Base-by-base conservation (phyloP, 92 coral and sea anemone genomes). In the Isaurus tuberculatus region DNA sequence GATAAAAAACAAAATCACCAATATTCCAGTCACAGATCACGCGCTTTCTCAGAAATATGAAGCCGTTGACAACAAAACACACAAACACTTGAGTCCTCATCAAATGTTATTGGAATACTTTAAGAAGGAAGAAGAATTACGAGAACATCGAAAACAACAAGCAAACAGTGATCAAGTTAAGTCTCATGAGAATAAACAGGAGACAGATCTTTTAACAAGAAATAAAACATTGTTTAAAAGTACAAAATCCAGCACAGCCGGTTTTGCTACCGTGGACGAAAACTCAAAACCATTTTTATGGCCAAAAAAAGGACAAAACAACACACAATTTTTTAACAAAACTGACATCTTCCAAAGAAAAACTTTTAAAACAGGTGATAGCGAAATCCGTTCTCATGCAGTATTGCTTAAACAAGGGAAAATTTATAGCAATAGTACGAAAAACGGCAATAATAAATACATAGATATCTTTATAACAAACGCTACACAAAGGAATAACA, bases 81-180 rank as follows among this genome's bases (percentile, higher is more conserved):
- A 17, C 55, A 61, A 55, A 6, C 74, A 86, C 60, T 75, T 86
- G 1, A 79, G 67, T 34, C 80, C 92, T 28, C 87, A 79, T 58
- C 89, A 86, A 67, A 70, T 93, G 42, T 84, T 93, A 9, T 48
- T 93, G 89, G 85, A 83, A 16, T 93, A 93, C 79, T 93, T 93
- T 42, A 81, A 83, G 48, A 91, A 89, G 58, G 98, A 93, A 75
- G 15, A 77, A 7, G 70, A 77, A 8, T 34, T 77, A 23, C 82
- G 70, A 2, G 30, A 77, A 61, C 57, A 23, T 2, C 22, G 22
- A 5, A 9, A 44, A 34, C 37, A 36, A 2, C 36, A 74, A 19
- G 5, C 64, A 5, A 13, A 20, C 5, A 51, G 27, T 4, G 11
- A 26, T 7, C 63, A 29, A 55, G 28, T 25, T 16, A 29, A 49